These are phyloP conservation scores for Enteromius argenteus DNA, from an alignment of 2,797 vertebrate genomes.

Conservation along the genomic window DNA sequence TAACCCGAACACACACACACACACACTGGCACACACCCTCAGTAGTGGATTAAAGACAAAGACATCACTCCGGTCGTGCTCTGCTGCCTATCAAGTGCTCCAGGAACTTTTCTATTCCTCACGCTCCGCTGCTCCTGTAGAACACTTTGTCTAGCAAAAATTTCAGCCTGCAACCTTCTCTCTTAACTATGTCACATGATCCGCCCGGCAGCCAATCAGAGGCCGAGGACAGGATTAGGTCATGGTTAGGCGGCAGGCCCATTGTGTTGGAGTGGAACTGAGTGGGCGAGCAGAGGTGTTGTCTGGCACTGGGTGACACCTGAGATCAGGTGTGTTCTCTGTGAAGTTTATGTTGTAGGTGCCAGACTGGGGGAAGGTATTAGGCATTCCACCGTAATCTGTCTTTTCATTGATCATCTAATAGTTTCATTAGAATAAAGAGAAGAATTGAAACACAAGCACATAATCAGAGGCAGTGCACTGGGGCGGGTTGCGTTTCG, in stretches of 20 bases:
- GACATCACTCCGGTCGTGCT: slow-evolving; percentile 37
- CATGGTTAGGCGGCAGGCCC: slow-evolving; percentile 53
- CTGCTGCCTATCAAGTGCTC: slow-evolving; percentile 30
- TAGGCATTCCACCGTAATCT: slow-evolving; percentile 72
- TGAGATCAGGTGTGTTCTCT: slow-evolving; percentile 58
- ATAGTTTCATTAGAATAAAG: slow-evolving; percentile 62
- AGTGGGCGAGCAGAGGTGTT: slow-evolving; percentile 59
- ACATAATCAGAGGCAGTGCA: slow-evolving; percentile 57
- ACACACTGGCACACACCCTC: slow-evolving; percentile 20
- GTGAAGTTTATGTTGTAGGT: slow-evolving; percentile 64
- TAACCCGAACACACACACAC: slow-evolving; percentile 42
- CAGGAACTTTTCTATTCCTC: slow-evolving; percentile 50
- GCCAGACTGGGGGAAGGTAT: slow-evolving; percentile 66
- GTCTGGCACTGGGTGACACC: slow-evolving; percentile 60
- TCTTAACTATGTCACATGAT: slow-evolving; percentile 51
- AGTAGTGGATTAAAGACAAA: slow-evolving; percentile 45
- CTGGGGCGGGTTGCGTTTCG: slow-evolving; percentile 57
- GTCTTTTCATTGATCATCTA: slow-evolving; percentile 58
- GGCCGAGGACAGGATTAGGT: slow-evolving; percentile 50
- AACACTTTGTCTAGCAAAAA: slow-evolving; percentile 56
- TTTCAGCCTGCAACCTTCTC: slow-evolving; percentile 41
- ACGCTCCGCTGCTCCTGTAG: slow-evolving; percentile 46
- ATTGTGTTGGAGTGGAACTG: slow-evolving; percentile 57
- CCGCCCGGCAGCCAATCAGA: slow-evolving; percentile 49
- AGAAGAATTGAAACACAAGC: slow-evolving; percentile 60